phyloP scores from a whole-genome alignment of 2,797 vertebrate genomes.

The Rachycentron canadum region DNA sequence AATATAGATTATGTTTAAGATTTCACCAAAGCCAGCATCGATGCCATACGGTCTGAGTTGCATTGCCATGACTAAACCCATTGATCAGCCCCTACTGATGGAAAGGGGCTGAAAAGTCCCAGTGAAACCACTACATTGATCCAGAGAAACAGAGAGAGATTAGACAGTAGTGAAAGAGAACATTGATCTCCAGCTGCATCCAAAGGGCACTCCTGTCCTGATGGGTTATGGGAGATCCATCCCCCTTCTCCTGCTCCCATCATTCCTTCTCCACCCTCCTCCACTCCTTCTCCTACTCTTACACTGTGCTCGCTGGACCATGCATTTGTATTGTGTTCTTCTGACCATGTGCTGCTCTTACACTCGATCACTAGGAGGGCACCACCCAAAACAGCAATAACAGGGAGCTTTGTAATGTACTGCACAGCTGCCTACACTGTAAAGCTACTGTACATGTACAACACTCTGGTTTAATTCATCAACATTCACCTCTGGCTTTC shows the following conservation, averaged over 20 bases:
- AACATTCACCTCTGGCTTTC: not conserved
- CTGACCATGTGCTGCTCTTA: conserved; percentile 72
- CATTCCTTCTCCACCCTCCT: conserved; percentile 14
- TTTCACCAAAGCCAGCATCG: conserved; percentile 57
- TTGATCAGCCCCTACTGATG: conserved; percentile 66
- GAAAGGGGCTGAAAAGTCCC: conserved; percentile 45
- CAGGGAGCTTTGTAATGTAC: conserved; percentile 14
- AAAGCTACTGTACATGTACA: conserved; percentile 7
- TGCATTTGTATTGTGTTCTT: conserved; percentile 67
- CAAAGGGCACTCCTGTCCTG: conserved; percentile 58
- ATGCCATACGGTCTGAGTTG: conserved; percentile 49
- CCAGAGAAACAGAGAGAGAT: conserved; percentile 59
- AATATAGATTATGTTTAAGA: conserved; percentile 32
- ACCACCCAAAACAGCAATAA: conserved; percentile 70
- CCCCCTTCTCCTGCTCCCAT: conserved; percentile 25
- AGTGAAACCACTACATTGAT: conserved; percentile 77
- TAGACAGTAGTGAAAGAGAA: conserved; percentile 72
- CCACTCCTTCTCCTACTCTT: conserved; percentile 15
- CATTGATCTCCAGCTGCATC: conserved; percentile 76
- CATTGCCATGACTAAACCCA: conserved; percentile 47
- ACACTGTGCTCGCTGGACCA: conserved; percentile 50
- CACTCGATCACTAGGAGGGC: conserved; percentile 48
- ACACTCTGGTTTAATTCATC: conserved; percentile 1
- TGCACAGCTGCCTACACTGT: conserved; percentile 24
- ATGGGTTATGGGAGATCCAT: conserved; percentile 37